A percentile compares a stretch with the other conserved stretches of the same genome.
Evolutionary conservation across 2,888 invertebrate species (phyloP).

Genomic region (Rhogogaster chlorosoma): DNA sequence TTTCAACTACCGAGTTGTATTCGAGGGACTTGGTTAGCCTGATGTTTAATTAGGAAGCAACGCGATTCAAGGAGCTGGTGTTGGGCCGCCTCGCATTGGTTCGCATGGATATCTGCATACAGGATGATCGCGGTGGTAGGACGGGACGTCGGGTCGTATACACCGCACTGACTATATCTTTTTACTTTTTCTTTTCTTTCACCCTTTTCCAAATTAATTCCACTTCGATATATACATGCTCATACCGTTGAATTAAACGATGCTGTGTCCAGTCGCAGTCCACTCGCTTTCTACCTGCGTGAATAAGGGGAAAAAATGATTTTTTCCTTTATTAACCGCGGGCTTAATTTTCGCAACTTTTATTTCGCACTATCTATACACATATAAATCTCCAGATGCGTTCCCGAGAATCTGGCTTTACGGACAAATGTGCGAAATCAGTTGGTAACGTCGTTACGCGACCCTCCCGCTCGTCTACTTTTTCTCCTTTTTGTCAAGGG

Average conservation of each 20-base stretch:
- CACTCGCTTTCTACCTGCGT: background rate
- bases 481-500: conserved; percentile 33
- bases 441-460: conserved; percentile 52
- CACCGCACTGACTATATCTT: background rate
- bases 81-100: background rate
- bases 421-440: conserved; percentile 55
- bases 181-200: background rate
- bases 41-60: conserved; percentile 77
- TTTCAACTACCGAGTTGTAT: conserved; percentile 9
- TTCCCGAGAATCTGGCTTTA: conserved; percentile 63
- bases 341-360: background rate
- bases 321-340: background rate
- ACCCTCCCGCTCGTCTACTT: conserved; percentile 57
- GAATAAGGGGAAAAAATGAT: background rate
- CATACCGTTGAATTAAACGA: background rate
- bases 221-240: background rate
- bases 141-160: background rate
- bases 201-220: background rate
- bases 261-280: background rate
- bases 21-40: conserved; percentile 69
- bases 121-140: background rate
- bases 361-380: too few species aligned
- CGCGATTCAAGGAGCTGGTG: conserved; percentile 61
- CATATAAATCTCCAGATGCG: conserved; percentile 56
- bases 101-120: conserved; percentile 18